phyloP scores from a whole-genome alignment of 1,140 invertebrate genomes.

The Triops cancriformis region DNA sequence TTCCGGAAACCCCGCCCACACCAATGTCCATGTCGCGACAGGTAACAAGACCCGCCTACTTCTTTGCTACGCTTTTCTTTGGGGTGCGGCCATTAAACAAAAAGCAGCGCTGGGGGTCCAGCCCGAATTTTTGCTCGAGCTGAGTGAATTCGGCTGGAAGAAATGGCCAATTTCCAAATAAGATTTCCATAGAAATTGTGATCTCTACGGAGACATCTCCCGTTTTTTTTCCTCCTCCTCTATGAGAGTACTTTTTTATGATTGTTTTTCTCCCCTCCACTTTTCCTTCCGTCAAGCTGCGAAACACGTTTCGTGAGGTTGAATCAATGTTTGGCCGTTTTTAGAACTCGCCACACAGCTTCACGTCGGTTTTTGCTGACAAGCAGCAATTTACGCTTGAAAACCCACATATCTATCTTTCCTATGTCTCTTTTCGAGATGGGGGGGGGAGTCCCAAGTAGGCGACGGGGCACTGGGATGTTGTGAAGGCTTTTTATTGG shows the following conservation, averaged over 20 bases:
- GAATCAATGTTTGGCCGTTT: not conserved
- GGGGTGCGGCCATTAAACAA: too few species aligned
- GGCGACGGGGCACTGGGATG: not conserved
- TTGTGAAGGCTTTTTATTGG: not conserved
- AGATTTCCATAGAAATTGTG: not conserved
- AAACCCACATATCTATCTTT: not conserved
- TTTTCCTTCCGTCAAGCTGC: too few species aligned
- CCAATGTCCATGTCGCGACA: slow-evolving; percentile 26
- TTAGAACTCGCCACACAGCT: not conserved
- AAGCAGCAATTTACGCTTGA: not conserved
- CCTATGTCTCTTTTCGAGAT: not conserved
- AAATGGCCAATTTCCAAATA: not conserved
- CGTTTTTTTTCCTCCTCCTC: not conserved
- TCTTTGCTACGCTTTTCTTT: too few species aligned
- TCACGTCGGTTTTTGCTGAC: not conserved
- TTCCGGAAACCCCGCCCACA: slow-evolving; percentile 23
- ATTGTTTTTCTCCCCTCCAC: not conserved
- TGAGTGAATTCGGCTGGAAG: not conserved
- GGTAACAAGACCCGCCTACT: slow-evolving; percentile 21
- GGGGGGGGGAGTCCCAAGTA: not conserved
- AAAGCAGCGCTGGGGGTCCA: too few species aligned
- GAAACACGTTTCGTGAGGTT: not conserved
- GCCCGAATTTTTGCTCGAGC: not conserved
- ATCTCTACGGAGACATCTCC: not conserved
- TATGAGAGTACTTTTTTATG: not conserved